Evolutionary conservation across 2,797 vertebrate species (phyloP), one percentile per base, ranked within the genome.

Genomic region (Phoxinus dragarum): DNA sequence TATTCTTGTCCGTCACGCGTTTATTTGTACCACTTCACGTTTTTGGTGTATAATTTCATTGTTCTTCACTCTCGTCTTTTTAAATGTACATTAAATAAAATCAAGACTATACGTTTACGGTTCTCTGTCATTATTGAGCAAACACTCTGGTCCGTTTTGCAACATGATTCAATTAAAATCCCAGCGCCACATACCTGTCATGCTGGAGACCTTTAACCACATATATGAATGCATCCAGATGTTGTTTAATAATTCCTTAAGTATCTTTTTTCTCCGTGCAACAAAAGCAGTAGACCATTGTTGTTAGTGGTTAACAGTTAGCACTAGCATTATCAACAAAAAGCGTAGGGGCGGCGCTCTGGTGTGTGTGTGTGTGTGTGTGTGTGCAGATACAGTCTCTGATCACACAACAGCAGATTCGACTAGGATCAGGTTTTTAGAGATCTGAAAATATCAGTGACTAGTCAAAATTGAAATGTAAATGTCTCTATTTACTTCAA

Each of bases 41-140:
- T 27, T 56, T 59, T 56, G 4, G 47, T 44, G 42, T 11, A 11
- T 11, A 42, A 42, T 42, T 11, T 9, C 2, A 44, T 11, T 44
- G 42, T 11, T 44, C 4, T 49, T 49, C 47, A 16, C 47, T 49
- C 14, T 49, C 4, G 16, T 49, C 12, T 17, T 49, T 49, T 49
- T 1, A 16, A 56, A n/a, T 23, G 54, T 6, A 10, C 6, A 52
- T 52, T 52, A 56, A 56, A 56, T 56, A n/a, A n/a, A 56, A 23
- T 23, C 4, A 9, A 9, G 0, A 56, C 0, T 9, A 23, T 3
- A 8, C 10, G 3, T 56, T 4, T 23, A 1, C 6, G 21, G 1
- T 1, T 56, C 54, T 56, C 21, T 23, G 3, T 56, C 8, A 0
- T 59, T 59, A 59, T 59, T 59, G 1, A 59, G n/a, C 21, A 42